phyloP scores from a whole-genome alignment of 37 sponge, comb jelly and placozoan genomes.

The Petrosia ficiformis region DNA sequence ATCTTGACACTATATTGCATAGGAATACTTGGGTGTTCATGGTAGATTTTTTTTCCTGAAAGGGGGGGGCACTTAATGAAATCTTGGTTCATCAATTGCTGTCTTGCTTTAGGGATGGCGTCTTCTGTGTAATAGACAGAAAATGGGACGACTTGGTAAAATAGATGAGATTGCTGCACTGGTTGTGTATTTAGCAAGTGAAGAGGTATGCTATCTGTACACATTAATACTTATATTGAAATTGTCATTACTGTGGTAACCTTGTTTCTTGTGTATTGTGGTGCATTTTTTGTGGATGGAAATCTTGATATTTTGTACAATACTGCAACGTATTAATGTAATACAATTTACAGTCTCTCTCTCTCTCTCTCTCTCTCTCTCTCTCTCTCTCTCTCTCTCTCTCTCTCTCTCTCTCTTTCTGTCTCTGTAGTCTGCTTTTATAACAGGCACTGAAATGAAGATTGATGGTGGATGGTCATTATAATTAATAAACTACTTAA shows the following conservation, averaged over 20 bases:
- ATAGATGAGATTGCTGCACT: constrained; percentile 73
- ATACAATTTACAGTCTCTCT: too few relatives aligned
- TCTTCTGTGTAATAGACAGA: constrained; percentile 58
- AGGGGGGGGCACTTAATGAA: too few relatives aligned
- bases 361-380: too few relatives aligned
- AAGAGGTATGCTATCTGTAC: constrained; percentile 56
- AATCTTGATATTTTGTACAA: too few relatives aligned
- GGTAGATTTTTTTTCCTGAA: not conserved
- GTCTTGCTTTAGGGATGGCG: constrained; percentile 40
- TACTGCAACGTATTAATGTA: too few relatives aligned
- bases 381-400: not conserved
- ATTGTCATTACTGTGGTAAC: not conserved
- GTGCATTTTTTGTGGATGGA: too few relatives aligned
- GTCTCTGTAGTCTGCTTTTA: constrained; percentile 59
- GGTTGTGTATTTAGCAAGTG: constrained; percentile 72
- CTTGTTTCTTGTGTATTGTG: too few relatives aligned
- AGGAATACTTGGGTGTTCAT: too few relatives aligned
- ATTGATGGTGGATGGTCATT: constrained; percentile 88
- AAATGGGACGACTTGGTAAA: constrained; percentile 81
- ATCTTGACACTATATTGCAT: too few relatives aligned
- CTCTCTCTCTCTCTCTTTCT: not conserved
- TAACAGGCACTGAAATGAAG: constrained; percentile 57
- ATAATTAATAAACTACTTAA: too few relatives aligned
- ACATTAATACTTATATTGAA: not conserved
- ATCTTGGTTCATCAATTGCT: too few relatives aligned